Conservation (phyloP, 1,140 invertebrate genomes). For the Brachionus koreanus region DNA sequence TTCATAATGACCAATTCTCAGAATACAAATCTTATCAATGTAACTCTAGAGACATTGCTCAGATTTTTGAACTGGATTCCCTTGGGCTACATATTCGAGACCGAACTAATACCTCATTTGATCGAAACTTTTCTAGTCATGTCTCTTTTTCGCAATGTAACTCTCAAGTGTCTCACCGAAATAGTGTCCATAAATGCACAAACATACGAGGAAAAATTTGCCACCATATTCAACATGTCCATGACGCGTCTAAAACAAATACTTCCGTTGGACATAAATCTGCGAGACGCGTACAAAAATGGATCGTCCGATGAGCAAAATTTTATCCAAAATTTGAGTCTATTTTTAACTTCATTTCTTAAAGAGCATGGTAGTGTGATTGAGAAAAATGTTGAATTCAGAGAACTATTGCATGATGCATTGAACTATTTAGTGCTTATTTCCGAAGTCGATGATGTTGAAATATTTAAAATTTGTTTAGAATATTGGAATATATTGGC, state of each 20-base stretch:
- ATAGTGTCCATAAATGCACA: conserved; percentile 62
- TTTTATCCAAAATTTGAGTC: conserved; percentile 95
- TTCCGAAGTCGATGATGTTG: conserved; percentile 96
- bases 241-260: conserved; percentile 27
- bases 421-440: conserved; percentile 90
- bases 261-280: conserved; percentile 14
- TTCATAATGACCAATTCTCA: conserved; percentile 63
- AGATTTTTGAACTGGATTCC: conserved; percentile 99
- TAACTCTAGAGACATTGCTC: conserved; percentile 89
- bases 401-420: conserved; percentile 61
- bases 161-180: conserved; percentile 95
- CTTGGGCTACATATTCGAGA: conserved; percentile 98
- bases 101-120: conserved; percentile 86
- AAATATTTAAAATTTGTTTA: conserved; percentile 99
- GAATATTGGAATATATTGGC: conserved; percentile 96
- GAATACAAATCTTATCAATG: conserved; percentile 49
- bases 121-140: conserved; percentile 82
- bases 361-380: conserved; percentile 88
- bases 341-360: conserved; percentile 92
- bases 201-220: conserved; percentile 43
- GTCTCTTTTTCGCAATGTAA: conserved; percentile 95
- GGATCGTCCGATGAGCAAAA: conserved; percentile 95
- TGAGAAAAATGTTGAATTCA: conserved; percentile 54
- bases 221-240: conserved; percentile 15
- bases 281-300: conserved; percentile 78